phyloP scores from a whole-genome alignment of 2,113 vertebrate genomes.

The Sitta europaea region DNA sequence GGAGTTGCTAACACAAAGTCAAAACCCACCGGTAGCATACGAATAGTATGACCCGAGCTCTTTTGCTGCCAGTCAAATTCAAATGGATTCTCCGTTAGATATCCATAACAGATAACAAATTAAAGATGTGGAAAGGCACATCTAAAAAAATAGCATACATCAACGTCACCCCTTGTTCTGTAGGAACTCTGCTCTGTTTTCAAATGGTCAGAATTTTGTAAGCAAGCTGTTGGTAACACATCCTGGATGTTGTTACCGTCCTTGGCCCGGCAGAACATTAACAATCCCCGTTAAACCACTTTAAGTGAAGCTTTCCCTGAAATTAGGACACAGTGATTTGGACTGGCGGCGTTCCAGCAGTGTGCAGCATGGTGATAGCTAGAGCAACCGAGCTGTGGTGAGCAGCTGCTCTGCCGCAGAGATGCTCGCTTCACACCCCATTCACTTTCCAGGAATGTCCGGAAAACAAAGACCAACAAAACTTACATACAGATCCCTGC shows the following conservation, averaged over 20 bases:
- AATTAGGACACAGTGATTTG: neutral
- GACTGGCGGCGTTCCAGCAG: neutral
- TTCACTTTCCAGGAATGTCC: neutral
- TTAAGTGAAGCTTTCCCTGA: neutral
- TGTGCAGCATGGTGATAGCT: neutral
- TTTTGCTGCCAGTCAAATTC: neutral
- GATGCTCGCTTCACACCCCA: neutral
- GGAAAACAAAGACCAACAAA: neutral
- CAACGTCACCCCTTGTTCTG: neutral
- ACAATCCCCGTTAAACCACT: neutral
- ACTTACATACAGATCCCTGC: fast-evolving
- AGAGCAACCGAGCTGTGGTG: neutral
- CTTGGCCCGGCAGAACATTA: neutral
- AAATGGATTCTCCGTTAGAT: neutral
- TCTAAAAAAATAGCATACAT: neutral
- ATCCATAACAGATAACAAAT: neutral
- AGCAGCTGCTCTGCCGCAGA: neutral
- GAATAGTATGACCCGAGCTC: neutral
- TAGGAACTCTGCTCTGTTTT: neutral
- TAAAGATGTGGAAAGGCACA: neutral
- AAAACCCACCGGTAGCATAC: neutral
- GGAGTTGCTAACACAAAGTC: neutral
- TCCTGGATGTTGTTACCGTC: neutral
- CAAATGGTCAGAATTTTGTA: neutral
- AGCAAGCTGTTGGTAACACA: neutral